Evolutionary conservation across 2,113 vertebrate species (phyloP), one percentile per base, ranked within the genome.

Genomic region (Candoia aspera): DNA sequence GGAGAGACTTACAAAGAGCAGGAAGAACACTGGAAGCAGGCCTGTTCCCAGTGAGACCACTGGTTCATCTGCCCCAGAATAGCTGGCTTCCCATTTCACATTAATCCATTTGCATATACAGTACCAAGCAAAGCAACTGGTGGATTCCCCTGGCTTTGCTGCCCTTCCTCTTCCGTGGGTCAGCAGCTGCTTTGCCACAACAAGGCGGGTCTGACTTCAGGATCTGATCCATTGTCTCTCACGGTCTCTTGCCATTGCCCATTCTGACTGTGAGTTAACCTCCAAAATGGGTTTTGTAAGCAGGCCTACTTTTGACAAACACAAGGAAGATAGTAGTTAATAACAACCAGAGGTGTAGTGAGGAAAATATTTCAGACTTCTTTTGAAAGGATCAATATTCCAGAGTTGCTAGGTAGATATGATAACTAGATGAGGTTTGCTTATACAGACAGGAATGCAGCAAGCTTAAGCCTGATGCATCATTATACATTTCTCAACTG

Each of bases 381-480:
- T 73, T 53, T 87, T 46, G 6, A 57, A 91, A 91, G 37, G 24
- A 87, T 42, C n/a, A 55, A 46, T 53, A 85, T 19, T 21, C 17
- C 33, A 58, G 49, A 26, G 13, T 91, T 91, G 46, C 62, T 79
- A 60, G 49, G 59, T 91, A 86, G 68, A 64, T 57, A 79, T 17
- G 68, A 37, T 55, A 86, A 68, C 59, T 46, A 53, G 49, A 21
- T 87, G 64, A 58, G 53, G 24, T 68, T 55, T 86, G 49, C 6
- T 91, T 64, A 86, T 46, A 46, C 42, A 68, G 53, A 6, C 62
- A 42, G 33, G 46, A 73, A 87, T 73, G 68, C 19, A 55, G 33
- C n/a, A 79, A 87, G 24, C 68, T 87, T 21, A 91, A 21, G 12
- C 21, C 59, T 91, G 85, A 87, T 87, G 87, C 54, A 91, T 87